Percentiles rank a stretch among this genome's conserved stretches.
These are phyloP conservation scores for Dolichopus griseipennis DNA, from an alignment of 2,888 invertebrate genomes.

Conservation along the genomic window DNA sequence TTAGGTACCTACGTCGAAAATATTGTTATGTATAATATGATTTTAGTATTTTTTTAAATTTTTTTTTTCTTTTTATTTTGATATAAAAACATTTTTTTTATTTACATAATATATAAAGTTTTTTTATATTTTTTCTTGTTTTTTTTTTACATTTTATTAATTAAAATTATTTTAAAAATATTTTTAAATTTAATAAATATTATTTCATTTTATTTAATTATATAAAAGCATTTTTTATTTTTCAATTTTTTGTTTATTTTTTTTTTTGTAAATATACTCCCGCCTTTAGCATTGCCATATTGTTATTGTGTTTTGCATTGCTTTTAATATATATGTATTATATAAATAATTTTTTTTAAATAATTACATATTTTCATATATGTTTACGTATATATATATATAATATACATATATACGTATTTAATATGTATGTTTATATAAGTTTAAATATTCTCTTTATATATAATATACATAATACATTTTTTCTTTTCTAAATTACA, in stretches of 20 bases:
- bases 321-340: too few species aligned
- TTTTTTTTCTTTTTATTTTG: neutral
- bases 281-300: too few species aligned
- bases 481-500: conserved; percentile 1
- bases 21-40: neutral
- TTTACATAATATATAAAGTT: neutral
- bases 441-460: neutral
- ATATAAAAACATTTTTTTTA: neutral
- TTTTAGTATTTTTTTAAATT: too few species aligned
- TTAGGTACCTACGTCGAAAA: neutral
- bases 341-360: too few species aligned
- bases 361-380: neutral
- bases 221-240: neutral
- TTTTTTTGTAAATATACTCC: neutral
- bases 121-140: neutral
- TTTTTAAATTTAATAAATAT: neutral
- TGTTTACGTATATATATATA: too few species aligned
- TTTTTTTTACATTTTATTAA: neutral
- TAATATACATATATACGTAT: too few species aligned
- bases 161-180: neutral
- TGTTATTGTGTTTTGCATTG: neutral
- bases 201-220: neutral
- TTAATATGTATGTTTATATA: neutral
- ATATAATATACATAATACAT: neutral
- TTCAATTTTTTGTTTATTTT: neutral